These are phyloP conservation scores for Stegodyphus dumicola DNA, from an alignment of 1,140 invertebrate genomes.

Conservation along the genomic window DNA sequence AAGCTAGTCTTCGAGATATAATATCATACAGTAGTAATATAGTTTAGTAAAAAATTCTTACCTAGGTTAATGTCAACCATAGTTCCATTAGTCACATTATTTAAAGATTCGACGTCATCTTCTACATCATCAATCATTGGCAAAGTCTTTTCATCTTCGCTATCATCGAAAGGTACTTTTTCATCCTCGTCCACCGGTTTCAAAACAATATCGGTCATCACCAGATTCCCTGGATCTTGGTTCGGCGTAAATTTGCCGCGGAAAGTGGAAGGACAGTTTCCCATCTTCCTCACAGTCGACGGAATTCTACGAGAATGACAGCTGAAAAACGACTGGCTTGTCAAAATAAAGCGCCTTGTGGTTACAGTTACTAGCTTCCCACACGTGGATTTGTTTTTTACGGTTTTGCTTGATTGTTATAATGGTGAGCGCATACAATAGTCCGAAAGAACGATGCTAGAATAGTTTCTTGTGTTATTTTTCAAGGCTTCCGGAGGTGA, in stretches of 20 bases:
- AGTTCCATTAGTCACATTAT: slow-evolving; percentile 6
- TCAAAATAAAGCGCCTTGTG: neutral
- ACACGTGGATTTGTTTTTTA: slow-evolving; percentile 17
- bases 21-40: too few relatives aligned
- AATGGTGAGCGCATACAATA: neutral
- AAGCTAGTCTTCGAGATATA: too few relatives aligned
- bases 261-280: slow-evolving; percentile 28
- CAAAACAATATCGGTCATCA: slow-evolving; percentile 26
- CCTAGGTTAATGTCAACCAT: neutral
- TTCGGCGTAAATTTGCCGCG: slow-evolving; percentile 29
- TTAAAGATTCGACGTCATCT: neutral
- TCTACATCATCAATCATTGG: slow-evolving; percentile 28
- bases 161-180: slow-evolving; percentile 21
- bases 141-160: slow-evolving; percentile 23
- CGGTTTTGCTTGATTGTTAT: neutral
- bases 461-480: too few relatives aligned
- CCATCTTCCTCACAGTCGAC: neutral
- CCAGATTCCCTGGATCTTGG: slow-evolving; percentile 5
- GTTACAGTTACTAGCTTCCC: neutral
- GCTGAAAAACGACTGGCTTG: neutral
- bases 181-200: slow-evolving; percentile 29
- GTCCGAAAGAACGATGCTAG: neutral
- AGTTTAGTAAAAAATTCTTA: too few relatives aligned
- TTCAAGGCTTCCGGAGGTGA: neutral
- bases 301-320: neutral